A percentile compares a stretch with the other conserved stretches of the same genome.
These are phyloP conservation scores for Grallaria varia DNA, from an alignment of 2,113 vertebrate species.

Conservation along the genomic window DNA sequence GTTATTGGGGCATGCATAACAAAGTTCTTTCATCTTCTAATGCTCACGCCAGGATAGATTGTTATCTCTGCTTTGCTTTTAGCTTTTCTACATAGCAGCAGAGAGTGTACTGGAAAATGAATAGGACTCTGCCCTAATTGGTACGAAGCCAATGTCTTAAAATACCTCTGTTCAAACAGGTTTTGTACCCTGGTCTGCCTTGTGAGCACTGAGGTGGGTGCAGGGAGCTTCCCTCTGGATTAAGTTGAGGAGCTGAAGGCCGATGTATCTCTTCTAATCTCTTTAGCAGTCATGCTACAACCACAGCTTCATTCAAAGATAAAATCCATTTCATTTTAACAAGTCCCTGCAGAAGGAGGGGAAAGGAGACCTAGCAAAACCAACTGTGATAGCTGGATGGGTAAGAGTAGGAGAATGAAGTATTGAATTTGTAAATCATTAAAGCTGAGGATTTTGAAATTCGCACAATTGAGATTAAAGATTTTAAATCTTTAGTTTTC, in stretches of 20 bases:
- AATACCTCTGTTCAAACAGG: constrained; percentile 48
- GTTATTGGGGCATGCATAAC: constrained; percentile 20
- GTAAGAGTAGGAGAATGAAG: background rate
- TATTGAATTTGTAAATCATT: background rate
- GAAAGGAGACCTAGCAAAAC: background rate
- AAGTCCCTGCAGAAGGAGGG: background rate
- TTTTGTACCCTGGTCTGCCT: constrained; percentile 28
- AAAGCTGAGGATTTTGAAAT: background rate
- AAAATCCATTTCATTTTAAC: background rate
- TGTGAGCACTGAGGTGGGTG: background rate
- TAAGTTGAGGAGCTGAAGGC: background rate
- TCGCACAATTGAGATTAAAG: background rate
- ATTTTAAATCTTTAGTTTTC: background rate
- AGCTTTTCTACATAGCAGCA: constrained; percentile 40
- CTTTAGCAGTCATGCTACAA: background rate
- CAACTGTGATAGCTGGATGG: background rate
- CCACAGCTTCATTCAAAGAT: background rate
- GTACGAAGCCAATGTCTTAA: constrained; percentile 46
- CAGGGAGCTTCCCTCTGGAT: background rate
- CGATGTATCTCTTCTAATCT: background rate
- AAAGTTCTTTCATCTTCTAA: constrained; percentile 55
- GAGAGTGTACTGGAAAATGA: background rate
- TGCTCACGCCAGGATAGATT: constrained; percentile 23
- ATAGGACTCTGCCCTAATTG: constrained; percentile 35
- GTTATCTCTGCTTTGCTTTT: constrained; percentile 53